Evolutionary conservation across 1,140 invertebrate genomes (phyloP).

Genomic region (Drosophila pallidifrons): DNA sequence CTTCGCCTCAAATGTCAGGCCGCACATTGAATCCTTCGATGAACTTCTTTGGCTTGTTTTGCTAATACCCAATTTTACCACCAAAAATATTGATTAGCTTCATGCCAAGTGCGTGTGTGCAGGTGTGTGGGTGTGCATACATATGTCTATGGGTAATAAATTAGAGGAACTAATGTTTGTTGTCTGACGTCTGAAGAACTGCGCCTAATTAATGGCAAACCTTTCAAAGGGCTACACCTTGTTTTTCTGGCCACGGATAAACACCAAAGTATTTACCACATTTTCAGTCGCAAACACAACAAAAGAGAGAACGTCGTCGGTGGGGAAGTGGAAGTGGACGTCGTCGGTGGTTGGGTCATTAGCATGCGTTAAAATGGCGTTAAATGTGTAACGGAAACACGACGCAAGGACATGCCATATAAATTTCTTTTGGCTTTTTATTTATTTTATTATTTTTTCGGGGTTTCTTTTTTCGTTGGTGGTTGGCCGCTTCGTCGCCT

Average conservation of each 20-base stretch:
- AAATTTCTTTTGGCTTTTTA: slow-evolving; percentile 51
- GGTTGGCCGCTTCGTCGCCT: slow-evolving; percentile 33
- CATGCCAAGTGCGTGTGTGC: neutral
- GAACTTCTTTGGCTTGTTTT: slow-evolving; percentile 23
- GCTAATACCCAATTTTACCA: slow-evolving; percentile 33
- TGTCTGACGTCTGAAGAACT: slow-evolving; percentile 62
- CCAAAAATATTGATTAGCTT: slow-evolving; percentile 67
- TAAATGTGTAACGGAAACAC: slow-evolving; percentile 77
- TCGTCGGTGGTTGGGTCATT: slow-evolving; percentile 52
- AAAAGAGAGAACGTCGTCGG: slow-evolving; percentile 2
- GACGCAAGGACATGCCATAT: slow-evolving; percentile 53
- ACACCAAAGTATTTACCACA: slow-evolving; percentile 63
- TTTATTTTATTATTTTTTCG: slow-evolving; percentile 27
- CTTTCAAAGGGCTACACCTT: slow-evolving; percentile 80
- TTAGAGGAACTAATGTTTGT: slow-evolving; percentile 74
- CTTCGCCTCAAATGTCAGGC: slow-evolving; percentile 12
- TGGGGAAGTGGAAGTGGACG: too few relatives aligned
- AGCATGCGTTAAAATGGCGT: slow-evolving; percentile 82
- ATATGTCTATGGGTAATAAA: slow-evolving; percentile 60
- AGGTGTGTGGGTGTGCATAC: neutral
- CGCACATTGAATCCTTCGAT: slow-evolving; percentile 12
- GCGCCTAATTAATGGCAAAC: slow-evolving; percentile 80
- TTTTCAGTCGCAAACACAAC: slow-evolving; percentile 9
- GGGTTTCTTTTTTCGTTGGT: slow-evolving; percentile 13
- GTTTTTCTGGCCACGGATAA: slow-evolving; percentile 43